Evolutionary conservation across 2,888 invertebrate genomes (phyloP).

Genomic region (Pycnomerus fuliginosus): DNA sequence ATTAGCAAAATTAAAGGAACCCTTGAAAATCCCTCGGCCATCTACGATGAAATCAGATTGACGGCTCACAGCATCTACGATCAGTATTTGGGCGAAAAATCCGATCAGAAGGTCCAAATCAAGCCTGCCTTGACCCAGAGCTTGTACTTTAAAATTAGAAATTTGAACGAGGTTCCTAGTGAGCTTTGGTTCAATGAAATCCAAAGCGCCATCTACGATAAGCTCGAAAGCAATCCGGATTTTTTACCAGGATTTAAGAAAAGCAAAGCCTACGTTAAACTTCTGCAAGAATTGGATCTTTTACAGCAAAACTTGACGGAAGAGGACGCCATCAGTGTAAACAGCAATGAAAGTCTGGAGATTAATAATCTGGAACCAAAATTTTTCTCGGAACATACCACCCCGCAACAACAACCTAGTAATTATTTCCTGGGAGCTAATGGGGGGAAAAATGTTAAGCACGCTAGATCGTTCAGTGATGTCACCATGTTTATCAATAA

Average conservation of each 20-base stretch:
- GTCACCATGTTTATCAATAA: conserved; percentile 38
- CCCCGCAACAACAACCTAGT: conserved; percentile 15
- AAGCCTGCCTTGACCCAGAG: conserved; percentile 63
- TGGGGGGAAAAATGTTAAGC: conserved; percentile 44
- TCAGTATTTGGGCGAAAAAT: conserved; percentile 74
- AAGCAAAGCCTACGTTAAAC: conserved; percentile 65
- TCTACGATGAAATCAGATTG: conserved; percentile 56
- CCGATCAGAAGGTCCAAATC: conserved; percentile 62
- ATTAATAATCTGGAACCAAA: conserved; percentile 35
- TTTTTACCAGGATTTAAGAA: conserved; percentile 67
- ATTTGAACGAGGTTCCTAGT: conserved; percentile 59
- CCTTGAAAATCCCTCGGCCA: conserved; percentile 48
- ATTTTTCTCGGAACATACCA: conserved; percentile 10
- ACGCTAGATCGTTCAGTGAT: conserved; percentile 50
- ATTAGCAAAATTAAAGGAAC: conserved; percentile 52
- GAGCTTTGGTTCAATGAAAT: conserved; percentile 85
- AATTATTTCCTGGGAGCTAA: conserved; percentile 30
- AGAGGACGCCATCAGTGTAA: conserved; percentile 59
- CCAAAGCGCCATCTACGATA: conserved; percentile 69
- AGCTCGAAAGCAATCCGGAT: conserved; percentile 59
- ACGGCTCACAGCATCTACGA: conserved; percentile 74
- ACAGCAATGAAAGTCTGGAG: conserved; percentile 57
- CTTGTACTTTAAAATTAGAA: conserved; percentile 61
- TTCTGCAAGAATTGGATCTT: conserved; percentile 72
- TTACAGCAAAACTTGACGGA: conserved; percentile 60